These are phyloP conservation scores for Pheosia tremula DNA, from an alignment of 2,888 invertebrate genomes.

Conservation along the genomic window DNA sequence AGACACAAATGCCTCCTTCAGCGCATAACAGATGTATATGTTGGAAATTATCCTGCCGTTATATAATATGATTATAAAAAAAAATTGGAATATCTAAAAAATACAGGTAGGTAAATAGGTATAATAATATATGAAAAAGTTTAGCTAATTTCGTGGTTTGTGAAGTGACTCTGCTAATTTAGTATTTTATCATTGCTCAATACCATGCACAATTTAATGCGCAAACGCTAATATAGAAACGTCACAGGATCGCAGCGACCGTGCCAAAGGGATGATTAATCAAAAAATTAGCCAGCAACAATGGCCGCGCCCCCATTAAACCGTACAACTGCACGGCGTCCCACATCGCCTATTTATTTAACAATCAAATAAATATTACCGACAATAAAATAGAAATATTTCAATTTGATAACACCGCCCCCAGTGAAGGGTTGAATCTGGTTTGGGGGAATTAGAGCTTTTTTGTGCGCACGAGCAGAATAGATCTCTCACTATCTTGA, in stretches of 20 bases:
- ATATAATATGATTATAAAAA: no score
- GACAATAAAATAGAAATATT: slow-evolving; percentile 83
- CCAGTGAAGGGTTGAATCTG: slow-evolving; percentile 74
- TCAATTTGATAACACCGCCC: slow-evolving; percentile 81
- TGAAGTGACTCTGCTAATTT: neutral
- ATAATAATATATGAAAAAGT: neutral
- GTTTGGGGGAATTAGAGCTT: slow-evolving; percentile 55
- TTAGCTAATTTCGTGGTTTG: neutral
- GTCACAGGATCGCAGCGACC: slow-evolving; percentile 69
- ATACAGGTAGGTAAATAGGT: no score
- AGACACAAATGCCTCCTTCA: no score
- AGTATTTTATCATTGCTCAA: neutral
- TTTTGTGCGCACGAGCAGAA: slow-evolving; percentile 62
- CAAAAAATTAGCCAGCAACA: slow-evolving; percentile 84
- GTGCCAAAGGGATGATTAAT: slow-evolving; percentile 77
- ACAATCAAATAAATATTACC: slow-evolving; percentile 85
- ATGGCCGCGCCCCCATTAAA: slow-evolving; percentile 75
- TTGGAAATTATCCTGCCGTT: no score
- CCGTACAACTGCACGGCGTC: slow-evolving; percentile 76
- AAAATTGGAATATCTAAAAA: no score
- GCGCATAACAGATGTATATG: no score
- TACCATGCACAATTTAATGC: slow-evolving; percentile 34
- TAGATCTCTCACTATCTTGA: slow-evolving; percentile 71
- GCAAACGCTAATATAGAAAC: slow-evolving; percentile 54
- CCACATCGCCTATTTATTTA: slow-evolving; percentile 82